phyloP scores from a whole-genome alignment of 2,797 vertebrate genomes.

The Trematomus bernacchii region DNA sequence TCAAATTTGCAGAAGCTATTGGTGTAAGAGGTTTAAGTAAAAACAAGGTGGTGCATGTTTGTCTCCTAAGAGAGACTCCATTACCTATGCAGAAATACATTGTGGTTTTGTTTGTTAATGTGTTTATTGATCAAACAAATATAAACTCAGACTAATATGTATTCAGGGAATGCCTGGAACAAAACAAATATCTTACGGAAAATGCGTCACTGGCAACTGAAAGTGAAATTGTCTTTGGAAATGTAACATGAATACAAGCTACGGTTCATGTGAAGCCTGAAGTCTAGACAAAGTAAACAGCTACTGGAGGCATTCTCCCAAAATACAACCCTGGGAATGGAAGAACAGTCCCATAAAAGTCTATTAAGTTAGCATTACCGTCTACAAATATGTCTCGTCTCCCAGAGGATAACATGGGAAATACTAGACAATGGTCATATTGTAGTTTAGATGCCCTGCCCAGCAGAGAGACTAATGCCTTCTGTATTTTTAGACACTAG shows the following conservation, averaged over 20 bases:
- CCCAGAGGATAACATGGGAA: slow-evolving; percentile 52
- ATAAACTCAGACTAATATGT: not conserved
- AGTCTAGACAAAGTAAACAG: not conserved
- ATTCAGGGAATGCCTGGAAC: no score
- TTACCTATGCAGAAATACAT: not conserved
- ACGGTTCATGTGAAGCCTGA: slow-evolving; percentile 26
- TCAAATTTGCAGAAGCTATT: not conserved
- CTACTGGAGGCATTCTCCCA: not conserved
- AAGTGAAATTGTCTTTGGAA: slow-evolving; percentile 4
- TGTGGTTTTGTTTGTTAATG: not conserved
- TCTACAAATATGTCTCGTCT: slow-evolving; percentile 35
- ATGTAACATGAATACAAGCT: slow-evolving; percentile 14
- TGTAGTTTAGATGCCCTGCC: slow-evolving; percentile 46
- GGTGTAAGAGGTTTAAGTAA: slow-evolving; percentile 2
- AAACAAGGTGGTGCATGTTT: slow-evolving; percentile 21
- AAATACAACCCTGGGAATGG: slow-evolving; percentile 44
- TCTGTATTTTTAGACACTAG: slow-evolving; percentile 68
- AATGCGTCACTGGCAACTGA: not conserved
- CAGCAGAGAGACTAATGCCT: slow-evolving; percentile 46
- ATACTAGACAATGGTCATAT: slow-evolving; percentile 61
- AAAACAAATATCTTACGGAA: slow-evolving; percentile 1
- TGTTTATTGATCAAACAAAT: not conserved
- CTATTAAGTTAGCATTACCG: slow-evolving; percentile 20
- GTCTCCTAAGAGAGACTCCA: not conserved
- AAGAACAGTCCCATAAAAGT: slow-evolving; percentile 25